Base-by-base conservation (phyloP, 2,113 vertebrate genomes). In the Mastomys natalensis region DNA sequence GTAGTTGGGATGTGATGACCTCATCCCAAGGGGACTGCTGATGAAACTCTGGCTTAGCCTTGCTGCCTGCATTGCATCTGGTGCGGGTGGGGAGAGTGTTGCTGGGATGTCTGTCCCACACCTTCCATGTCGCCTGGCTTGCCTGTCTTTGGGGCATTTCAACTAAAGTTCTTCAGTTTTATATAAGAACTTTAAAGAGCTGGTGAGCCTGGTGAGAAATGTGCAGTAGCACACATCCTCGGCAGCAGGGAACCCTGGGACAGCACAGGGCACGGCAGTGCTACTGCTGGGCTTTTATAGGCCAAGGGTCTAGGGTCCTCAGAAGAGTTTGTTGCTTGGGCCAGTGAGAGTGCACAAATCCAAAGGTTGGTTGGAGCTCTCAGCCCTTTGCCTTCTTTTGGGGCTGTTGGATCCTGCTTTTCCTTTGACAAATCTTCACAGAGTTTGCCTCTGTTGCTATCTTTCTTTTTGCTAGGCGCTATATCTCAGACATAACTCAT, bases 41-140 rank as follows among this genome's bases (percentile, higher is more conserved):
- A 99, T 99, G 99, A 98, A 99, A 99, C 98, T 95, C n/a, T 70
- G 92, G 82, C 95, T 43, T 76, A 73, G 91, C 98, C 91, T 98
- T 97, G 90, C 98, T 84, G 90, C 97, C 72, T 84, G 97, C 95
- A 72, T 87, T 76, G 92, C 0, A 43, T 97, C 95, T 97, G 86
- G 13, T 97, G 9, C 3, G 74, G 51, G 97, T 17, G 26, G 37
- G 80, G 78, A 98, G 5, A 19, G 26, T 87, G 97, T 96, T 97
- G 98, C 97, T 55, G 34, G 3, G 51, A 82, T 89, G 95, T 91
- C 97, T 93, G 89, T 89, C 91, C 93, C 89, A 43, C 73, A 95
- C 97, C 48, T 97, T 96, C 96, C 66, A 98, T 88, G 66, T 98
- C 97, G 97, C 93, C 95, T 95, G 93, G 74, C 68, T 96, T 92